phyloP scores from a whole-genome alignment of 2,113 vertebrate genomes.

The Psittacula cyanocephala region DNA sequence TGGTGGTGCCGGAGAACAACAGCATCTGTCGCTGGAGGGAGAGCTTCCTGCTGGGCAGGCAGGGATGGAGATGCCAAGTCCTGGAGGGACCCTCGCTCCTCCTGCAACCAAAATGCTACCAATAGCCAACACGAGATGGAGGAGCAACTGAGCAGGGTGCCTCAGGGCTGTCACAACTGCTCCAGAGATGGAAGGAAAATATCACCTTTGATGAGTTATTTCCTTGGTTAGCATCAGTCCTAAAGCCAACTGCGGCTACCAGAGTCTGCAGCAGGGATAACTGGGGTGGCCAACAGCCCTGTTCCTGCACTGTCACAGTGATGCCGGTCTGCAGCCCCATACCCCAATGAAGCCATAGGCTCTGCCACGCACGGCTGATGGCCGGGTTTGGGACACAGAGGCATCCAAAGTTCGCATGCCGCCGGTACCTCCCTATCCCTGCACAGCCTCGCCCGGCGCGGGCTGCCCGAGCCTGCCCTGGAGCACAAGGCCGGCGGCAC shows the following conservation, averaged over 20 bases:
- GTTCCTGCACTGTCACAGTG: background rate
- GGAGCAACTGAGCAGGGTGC: background rate
- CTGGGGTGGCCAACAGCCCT: background rate
- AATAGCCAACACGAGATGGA: background rate
- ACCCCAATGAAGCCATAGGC: too few species aligned
- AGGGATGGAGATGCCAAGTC: accelerated
- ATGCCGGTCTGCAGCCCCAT: too few species aligned
- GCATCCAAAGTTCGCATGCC: background rate
- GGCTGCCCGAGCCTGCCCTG: too few species aligned
- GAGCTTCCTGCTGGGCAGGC: background rate
- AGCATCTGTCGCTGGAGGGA: constrained; percentile 29
- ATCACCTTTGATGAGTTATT: background rate
- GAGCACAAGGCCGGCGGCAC: too few species aligned
- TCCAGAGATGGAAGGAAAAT: background rate
- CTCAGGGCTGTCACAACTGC: background rate
- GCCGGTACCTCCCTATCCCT: background rate
- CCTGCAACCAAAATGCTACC: background rate
- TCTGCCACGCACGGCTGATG: too few species aligned
- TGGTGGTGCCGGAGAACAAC: background rate
- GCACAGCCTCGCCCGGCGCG: too few species aligned
- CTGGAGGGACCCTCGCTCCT: background rate
- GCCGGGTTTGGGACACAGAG: background rate
- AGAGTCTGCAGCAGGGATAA: background rate
- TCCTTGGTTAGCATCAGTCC: background rate
- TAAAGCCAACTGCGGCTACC: background rate